Evolutionary conservation across 2,888 invertebrate genomes (phyloP), one percentile per base, ranked within the genome.

Genomic region (Diplazon laetatorius): DNA sequence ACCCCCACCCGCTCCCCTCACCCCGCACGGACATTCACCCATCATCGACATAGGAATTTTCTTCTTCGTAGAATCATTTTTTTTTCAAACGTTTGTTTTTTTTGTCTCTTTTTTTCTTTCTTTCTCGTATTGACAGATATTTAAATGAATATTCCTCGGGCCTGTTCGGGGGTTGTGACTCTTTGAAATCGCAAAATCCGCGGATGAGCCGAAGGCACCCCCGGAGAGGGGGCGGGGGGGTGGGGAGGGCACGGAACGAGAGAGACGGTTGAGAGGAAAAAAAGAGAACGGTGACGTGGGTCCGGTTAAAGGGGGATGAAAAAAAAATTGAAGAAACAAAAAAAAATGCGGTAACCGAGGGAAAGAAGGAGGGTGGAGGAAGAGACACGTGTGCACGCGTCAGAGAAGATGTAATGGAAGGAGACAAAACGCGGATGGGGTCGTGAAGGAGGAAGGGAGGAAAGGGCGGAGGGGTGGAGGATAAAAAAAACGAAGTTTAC

Each of bases 101-200:
- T n/a, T n/a, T n/a, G n/a, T n/a, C n/a, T n/a, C n/a, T n/a, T n/a
- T n/a, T n/a, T n/a, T n/a, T n/a, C n/a, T n/a, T n/a, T n/a, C n/a
- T 85, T 78, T 76, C 83, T 81, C 85, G 83, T 90, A 90, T 90
- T 87, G 90, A 89, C 90, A 90, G 89, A 87, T 89, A 89, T 90
- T 89, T 89, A 89, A 90, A 90, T 89, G 89, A 89, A 89, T 89
- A 89, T 90, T 87, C 84, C 87, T 88, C 84, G 76, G 84, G 83
- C 83, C 83, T n/a, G 86, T 84, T 85, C 84, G 75, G 84, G 83
- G 81, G n/a, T n/a, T n/a, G n/a, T 84, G 30, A 85, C 88, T 86
- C 88, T 89, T 89, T 89, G 87, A 88, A 90, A 87, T 89, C 87
- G n/a, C n/a, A n/a, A 88, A 89, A 89, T 87, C 87, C 82, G 76